These are phyloP conservation scores for Scaptomyza flava DNA, from an alignment of 2,888 invertebrate species.

Conservation along the genomic window DNA sequence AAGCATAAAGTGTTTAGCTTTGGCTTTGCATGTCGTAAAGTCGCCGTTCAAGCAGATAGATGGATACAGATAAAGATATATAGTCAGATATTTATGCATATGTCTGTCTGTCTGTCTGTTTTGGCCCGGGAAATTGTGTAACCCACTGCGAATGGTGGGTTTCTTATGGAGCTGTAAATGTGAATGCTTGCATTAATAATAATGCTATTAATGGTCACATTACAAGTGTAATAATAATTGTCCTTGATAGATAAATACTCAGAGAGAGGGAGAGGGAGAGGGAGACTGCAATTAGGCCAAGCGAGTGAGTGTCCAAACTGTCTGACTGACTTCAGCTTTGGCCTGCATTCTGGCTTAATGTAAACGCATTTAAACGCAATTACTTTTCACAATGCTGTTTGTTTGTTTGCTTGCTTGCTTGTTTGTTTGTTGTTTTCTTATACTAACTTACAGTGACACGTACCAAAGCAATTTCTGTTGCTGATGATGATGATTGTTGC, in stretches of 20 bases:
- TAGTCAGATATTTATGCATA: conserved; percentile 8
- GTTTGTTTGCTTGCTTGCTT: conserved; percentile 9
- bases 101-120: neutral
- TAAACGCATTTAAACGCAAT: conserved; percentile 80
- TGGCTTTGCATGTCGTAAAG: conserved; percentile 78
- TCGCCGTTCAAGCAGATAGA: conserved; percentile 55
- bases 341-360: conserved; percentile 74
- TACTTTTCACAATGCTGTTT: conserved; percentile 70
- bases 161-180: conserved; percentile 34
- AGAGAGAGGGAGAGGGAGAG: no score
- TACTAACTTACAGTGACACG: conserved; percentile 60
- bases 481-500: conserved; percentile 74
- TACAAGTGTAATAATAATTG: conserved; percentile 80
- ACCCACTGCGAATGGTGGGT: conserved; percentile 33
- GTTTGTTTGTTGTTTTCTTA: conserved; percentile 43
- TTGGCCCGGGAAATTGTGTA: conserved; percentile 63
- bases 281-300: conserved; percentile 63
- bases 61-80: conserved; percentile 35
- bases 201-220: conserved; percentile 72
- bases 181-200: conserved; percentile 67
- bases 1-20: conserved; percentile 65
- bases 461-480: conserved; percentile 64
- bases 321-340: conserved; percentile 29
- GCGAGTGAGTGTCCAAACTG: conserved; percentile 43
- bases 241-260: conserved; percentile 64